These are phyloP conservation scores for Eurois occulta DNA, from an alignment of 2,888 invertebrate species.

Conservation along the genomic window DNA sequence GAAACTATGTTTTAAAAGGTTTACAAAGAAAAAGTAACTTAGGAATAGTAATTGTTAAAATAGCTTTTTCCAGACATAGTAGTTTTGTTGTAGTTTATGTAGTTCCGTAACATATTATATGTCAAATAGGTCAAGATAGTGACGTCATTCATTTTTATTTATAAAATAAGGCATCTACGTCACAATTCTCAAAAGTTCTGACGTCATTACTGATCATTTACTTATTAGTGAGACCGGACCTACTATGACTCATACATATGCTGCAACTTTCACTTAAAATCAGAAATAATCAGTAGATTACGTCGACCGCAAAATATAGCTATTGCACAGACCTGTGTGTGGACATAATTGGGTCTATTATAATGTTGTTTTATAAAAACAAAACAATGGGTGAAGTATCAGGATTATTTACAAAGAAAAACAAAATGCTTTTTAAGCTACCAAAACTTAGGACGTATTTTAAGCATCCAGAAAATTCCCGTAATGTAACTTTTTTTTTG, in stretches of 20 bases:
- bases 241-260: constrained; percentile 34
- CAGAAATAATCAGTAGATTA: constrained; percentile 16
- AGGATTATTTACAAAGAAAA: neutral
- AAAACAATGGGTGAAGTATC: neutral
- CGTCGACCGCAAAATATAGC: neutral
- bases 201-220: constrained; percentile 39
- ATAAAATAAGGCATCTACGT: constrained; percentile 24
- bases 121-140: neutral
- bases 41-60: too few species aligned
- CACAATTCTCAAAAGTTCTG: constrained; percentile 37
- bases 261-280: constrained; percentile 38
- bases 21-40: too few species aligned
- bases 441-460: neutral
- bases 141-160: constrained; percentile 34
- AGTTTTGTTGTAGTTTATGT: too few species aligned
- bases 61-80: neutral
- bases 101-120: neutral
- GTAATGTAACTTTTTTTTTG: too few species aligned
- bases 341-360: neutral
- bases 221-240: constrained; percentile 41
- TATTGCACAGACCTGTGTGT: neutral
- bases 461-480: too few species aligned
- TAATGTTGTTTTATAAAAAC: neutral
- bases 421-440: neutral
- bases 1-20: too few species aligned